These are phyloP conservation scores for Atta cephalotes DNA, from an alignment of 1,140 invertebrate genomes.

Conservation along the genomic window DNA sequence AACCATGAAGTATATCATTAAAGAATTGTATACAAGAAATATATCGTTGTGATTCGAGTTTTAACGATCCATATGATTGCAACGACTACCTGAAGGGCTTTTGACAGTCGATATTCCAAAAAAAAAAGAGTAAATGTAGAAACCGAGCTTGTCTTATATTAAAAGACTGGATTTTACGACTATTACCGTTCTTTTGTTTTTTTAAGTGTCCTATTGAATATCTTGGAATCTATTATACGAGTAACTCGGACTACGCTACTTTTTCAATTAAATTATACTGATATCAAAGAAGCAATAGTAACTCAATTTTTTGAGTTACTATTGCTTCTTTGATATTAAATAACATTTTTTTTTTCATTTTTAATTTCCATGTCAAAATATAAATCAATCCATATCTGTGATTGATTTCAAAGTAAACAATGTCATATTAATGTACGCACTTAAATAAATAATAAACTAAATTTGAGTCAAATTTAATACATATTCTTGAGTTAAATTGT, in stretches of 20 bases:
- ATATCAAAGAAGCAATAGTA: no score
- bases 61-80: not conserved
- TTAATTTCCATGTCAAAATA: no score
- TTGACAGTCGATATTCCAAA: conserved; percentile 35
- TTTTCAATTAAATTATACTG: not conserved
- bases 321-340: no score
- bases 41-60: conserved; percentile 47
- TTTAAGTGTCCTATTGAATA: conserved; percentile 10
- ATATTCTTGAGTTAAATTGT: no score
- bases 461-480: no score
- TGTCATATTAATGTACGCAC: no score
- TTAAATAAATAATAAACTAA: no score
- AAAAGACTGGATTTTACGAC: conserved; percentile 53
- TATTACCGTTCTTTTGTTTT: conserved; percentile 26
- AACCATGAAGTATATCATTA: conserved; percentile 69
- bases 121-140: not conserved
- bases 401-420: no score
- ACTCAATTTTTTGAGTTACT: no score
- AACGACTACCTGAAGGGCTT: not conserved
- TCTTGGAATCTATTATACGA: conserved; percentile 27
- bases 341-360: no score
- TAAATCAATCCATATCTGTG: no score
- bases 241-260: not conserved
- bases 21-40: conserved; percentile 60
- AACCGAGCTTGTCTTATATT: conserved; percentile 20